Percentiles rank a stretch among this genome's conserved stretches.
Evolutionary conservation across 2,888 invertebrate species (phyloP).

Genomic region (Danaus chrysippus): DNA sequence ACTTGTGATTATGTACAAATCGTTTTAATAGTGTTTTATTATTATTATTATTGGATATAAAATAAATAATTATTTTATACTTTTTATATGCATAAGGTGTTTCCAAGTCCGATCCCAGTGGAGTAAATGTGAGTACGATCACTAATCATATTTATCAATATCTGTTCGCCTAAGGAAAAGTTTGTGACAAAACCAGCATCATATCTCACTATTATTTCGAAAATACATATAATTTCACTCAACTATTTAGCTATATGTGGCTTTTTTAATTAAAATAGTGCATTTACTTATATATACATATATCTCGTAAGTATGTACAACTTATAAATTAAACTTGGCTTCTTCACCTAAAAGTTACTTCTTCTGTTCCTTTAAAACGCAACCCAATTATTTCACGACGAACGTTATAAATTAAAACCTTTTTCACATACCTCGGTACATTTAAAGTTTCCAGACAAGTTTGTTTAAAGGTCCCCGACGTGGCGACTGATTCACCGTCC

Average conservation of each 20-base stretch:
- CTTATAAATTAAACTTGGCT: not conserved
- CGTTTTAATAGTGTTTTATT: too few relatives aligned
- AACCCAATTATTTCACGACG: slow-evolving; percentile 8
- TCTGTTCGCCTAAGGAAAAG: too few relatives aligned
- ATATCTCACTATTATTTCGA: slow-evolving; percentile 7
- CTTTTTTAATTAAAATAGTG: not conserved
- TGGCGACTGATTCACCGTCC: slow-evolving; percentile 12
- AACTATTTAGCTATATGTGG: not conserved
- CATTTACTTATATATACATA: not conserved
- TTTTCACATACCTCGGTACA: slow-evolving; percentile 13
- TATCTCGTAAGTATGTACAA: not conserved
- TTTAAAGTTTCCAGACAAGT: slow-evolving; percentile 22
- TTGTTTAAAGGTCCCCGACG: slow-evolving; percentile 15
- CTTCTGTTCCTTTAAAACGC: not conserved
- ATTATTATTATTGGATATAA: too few relatives aligned
- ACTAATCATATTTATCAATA: too few relatives aligned
- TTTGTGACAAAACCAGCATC: not conserved
- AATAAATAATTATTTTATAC: too few relatives aligned
- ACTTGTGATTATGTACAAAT: too few relatives aligned
- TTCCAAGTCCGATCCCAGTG: too few relatives aligned
- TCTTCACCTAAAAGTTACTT: not conserved
- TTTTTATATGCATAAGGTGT: too few relatives aligned
- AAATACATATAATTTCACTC: too few relatives aligned
- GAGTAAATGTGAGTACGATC: too few relatives aligned
- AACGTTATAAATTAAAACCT: slow-evolving; percentile 12